These are phyloP conservation scores for Hystrix cristata DNA, from an alignment of 2,113 vertebrate species.

Conservation along the genomic window DNA sequence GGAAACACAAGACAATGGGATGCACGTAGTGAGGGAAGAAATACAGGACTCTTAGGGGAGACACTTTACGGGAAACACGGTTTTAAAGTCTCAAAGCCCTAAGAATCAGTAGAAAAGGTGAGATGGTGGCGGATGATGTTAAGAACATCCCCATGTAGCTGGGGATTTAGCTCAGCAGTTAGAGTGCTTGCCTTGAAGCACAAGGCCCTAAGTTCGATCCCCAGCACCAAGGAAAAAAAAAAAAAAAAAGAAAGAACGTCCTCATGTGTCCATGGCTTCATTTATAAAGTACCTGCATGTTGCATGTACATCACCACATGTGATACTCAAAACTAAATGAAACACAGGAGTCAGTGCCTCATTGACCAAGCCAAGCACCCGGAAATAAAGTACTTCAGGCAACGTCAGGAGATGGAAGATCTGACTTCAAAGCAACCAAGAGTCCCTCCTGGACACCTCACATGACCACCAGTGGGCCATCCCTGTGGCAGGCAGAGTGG, in stretches of 20 bases:
- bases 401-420: not conserved
- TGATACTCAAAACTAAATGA: not conserved
- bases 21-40: not conserved
- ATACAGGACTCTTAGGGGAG: not conserved
- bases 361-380: not conserved
- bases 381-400: not conserved
- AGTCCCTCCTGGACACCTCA: not conserved
- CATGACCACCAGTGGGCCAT: not conserved
- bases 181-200: no score
- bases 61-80: not conserved
- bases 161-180: no score
- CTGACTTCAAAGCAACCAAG: not conserved
- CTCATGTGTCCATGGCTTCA: not conserved
- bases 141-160: not conserved
- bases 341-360: not conserved
- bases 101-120: not conserved
- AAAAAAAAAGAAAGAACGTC: not conserved
- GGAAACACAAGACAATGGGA: not conserved
- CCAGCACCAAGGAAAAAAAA: no score
- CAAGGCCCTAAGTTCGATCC: no score
- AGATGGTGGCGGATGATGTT: not conserved
- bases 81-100: not conserved
- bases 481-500: not conserved
- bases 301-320: not conserved
- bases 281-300: not conserved